Base-by-base conservation (phyloP, 2,888 invertebrate species). In the Mythimna ferrago region DNA sequence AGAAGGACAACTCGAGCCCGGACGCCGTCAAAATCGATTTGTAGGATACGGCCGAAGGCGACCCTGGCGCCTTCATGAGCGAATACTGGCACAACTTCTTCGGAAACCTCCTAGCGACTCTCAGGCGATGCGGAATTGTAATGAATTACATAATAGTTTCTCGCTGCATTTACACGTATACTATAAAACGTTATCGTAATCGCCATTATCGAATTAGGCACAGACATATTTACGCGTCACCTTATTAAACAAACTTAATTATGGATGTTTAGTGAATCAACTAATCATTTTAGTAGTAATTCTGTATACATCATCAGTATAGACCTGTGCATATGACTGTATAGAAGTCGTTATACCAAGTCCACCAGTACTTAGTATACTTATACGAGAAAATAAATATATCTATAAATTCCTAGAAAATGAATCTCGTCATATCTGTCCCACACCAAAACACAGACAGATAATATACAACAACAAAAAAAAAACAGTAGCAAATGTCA, bases 1-100 rank as follows among this genome's bases (percentile, higher is more conserved):
- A 98, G 87, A 97, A 98, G 87, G 97, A 96, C 70, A 96, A 96
- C 70, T 96, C 97, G 0, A 97, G 96, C n/a, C 89, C 90, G 7
- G 74, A 21, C 7, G 77, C 21, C 9, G 70, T 70, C 6, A 85
- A 84, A 64, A 84, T 81, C 16, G 83, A 86, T 14, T 71, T 89
- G 76, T 90, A 89, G 84, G 56, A 71, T 11, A 7, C 44, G 21
- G 56, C 0, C 0, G 51, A 64, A 68, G 60, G 63, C 44, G 68
- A 51, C 58, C 41, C 56, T 5, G 58, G 60, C 60, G 76, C 75
- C 60, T 64, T 80, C 32, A 56, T 80, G 54, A 80, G 35, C 26
- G 65, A 76, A 10, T 60, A 11, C 32, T 80, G 60, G 58, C 74
- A 76, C 32, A 4, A 32, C 6, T 21, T 80, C 19, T 48, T 54